Conservation (phyloP, 2,113 vertebrate species). For the Crotalus horridus region DNA sequence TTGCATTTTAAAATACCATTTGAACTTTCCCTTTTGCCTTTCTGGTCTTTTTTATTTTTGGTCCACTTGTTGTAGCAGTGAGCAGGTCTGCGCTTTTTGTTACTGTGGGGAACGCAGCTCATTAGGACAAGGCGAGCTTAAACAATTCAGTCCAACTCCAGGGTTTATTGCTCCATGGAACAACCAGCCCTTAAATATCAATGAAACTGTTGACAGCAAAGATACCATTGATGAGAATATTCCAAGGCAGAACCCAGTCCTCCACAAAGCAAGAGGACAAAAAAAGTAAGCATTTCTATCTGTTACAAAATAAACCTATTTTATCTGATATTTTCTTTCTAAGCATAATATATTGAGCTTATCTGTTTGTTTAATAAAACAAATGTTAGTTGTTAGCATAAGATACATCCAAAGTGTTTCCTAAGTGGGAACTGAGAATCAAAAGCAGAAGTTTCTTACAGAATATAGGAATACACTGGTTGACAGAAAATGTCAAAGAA, state of each 20-base stretch:
- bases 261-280: slow-evolving; percentile 71
- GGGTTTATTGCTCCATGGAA: slow-evolving; percentile 78
- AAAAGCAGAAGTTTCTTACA: neutral
- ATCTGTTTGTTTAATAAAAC: neutral
- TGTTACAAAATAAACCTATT: neutral
- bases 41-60: slow-evolving; percentile 17
- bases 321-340: neutral
- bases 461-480: neutral
- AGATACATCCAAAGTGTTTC: neutral
- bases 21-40: neutral
- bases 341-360: neutral
- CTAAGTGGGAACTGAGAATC: neutral
- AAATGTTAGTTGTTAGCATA: neutral
- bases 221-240: slow-evolving; percentile 72
- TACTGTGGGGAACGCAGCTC: slow-evolving; percentile 87
- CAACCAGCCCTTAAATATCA: slow-evolving; percentile 79
- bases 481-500: neutral
- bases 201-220: slow-evolving; percentile 74
- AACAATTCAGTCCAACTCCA: slow-evolving; percentile 86
- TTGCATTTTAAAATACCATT: neutral
- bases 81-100: slow-evolving; percentile 97
- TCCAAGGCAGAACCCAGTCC: slow-evolving; percentile 64
- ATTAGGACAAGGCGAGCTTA: slow-evolving; percentile 91
- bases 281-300: slow-evolving; percentile 74
- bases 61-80: slow-evolving; percentile 64